Conservation (phyloP, 2,888 invertebrate genomes). For the Eupeodes latifasciatus region DNA sequence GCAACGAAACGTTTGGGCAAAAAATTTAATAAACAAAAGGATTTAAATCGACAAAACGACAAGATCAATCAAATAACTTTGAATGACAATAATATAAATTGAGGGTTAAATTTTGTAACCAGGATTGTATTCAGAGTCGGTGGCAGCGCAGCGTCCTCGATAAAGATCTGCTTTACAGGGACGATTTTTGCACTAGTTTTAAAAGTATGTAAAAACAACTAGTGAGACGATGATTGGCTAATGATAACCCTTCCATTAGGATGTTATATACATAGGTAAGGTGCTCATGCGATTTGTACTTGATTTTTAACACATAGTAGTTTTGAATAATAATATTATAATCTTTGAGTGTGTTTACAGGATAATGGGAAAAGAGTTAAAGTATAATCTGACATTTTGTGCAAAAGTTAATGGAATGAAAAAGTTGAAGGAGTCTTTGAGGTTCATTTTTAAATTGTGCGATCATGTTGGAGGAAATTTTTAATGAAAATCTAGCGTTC, state of each 20-base stretch:
- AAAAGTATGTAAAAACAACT: not conserved
- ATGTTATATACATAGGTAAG: too few species aligned
- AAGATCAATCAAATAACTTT: constrained; percentile 56
- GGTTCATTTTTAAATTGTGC: not conserved
- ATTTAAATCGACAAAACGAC: constrained; percentile 50
- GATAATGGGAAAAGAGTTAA: constrained; percentile 11
- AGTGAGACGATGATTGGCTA: constrained; percentile 20
- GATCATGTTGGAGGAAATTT: not conserved
- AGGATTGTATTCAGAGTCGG: too few species aligned
- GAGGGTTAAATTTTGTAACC: not conserved
- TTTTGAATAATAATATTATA: not conserved
- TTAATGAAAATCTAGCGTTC: not conserved
- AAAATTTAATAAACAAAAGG: constrained; percentile 28
- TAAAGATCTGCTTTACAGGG: not conserved
- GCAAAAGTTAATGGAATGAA: constrained; percentile 5
- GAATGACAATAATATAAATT: constrained; percentile 13
- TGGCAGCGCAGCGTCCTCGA: too few species aligned
- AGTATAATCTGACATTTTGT: constrained; percentile 9
- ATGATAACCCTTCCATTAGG: constrained; percentile 1
- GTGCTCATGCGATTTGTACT: not conserved
- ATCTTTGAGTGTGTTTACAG: constrained; percentile 19
- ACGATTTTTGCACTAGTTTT: constrained; percentile 44
- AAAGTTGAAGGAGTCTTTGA: not conserved
- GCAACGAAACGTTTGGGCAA: constrained; percentile 1
- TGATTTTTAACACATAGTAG: not conserved